phyloP scores from a whole-genome alignment of 2,888 invertebrate genomes.

The Hermaeophaga mercurialis region DNA sequence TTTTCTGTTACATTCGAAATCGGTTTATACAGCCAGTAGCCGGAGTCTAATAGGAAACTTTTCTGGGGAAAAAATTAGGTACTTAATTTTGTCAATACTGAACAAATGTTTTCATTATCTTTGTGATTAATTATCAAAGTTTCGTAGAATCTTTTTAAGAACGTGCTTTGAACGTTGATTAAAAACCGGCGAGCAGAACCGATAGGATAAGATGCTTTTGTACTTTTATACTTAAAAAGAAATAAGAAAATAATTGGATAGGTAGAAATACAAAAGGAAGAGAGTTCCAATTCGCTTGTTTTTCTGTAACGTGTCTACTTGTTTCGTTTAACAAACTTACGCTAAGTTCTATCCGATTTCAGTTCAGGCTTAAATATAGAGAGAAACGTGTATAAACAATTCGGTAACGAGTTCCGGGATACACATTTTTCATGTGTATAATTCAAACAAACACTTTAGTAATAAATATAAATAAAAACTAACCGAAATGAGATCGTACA shows the following conservation, averaged over 20 bases:
- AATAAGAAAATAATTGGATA: conserved; percentile 1
- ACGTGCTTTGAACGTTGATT: neutral
- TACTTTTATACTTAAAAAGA: neutral
- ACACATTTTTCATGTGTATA: neutral
- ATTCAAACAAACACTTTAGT: neutral
- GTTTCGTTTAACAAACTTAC: no score
- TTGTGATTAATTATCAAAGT: neutral
- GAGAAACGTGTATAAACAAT: no score
- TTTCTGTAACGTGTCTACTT: no score
- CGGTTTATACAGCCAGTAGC: neutral
- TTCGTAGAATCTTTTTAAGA: neutral
- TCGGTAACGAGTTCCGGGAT: neutral
- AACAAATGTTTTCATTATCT: conserved; percentile 1
- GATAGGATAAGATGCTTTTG: neutral
- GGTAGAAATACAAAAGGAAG: no score
- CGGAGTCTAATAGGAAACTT: neutral
- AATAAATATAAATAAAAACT: conserved; percentile 1
- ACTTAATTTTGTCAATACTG: neutral
- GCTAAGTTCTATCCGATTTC: no score
- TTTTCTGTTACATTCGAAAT: neutral
- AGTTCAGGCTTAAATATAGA: no score
- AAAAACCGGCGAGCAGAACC: neutral
- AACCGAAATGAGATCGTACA: neutral
- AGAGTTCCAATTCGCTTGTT: no score
- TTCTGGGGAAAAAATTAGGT: neutral